phyloP scores from a whole-genome alignment of 2,888 invertebrate genomes.

The Agrotis puta region DNA sequence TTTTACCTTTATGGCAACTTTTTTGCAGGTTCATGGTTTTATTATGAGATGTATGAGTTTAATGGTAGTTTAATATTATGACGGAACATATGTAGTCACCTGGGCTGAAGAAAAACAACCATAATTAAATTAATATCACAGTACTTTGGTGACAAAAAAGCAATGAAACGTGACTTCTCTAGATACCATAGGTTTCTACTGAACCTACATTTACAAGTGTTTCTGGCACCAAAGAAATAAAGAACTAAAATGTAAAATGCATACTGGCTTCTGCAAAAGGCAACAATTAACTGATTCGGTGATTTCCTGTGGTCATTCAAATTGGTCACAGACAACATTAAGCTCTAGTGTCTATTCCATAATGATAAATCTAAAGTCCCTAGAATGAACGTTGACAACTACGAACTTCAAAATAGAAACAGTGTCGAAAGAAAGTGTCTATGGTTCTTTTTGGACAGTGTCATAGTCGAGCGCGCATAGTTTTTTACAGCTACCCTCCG shows the following conservation, averaged over 20 bases:
- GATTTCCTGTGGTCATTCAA: too few relatives aligned
- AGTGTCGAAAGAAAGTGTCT: conserved; percentile 55
- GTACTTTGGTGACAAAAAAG: too few relatives aligned
- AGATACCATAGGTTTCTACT: too few relatives aligned
- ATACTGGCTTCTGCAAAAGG: too few relatives aligned
- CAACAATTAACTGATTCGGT: too few relatives aligned
- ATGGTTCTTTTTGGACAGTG: conserved; percentile 65
- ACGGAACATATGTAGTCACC: neutral
- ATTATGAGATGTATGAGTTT: conserved; percentile 4
- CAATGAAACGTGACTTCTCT: too few relatives aligned
- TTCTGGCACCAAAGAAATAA: too few relatives aligned
- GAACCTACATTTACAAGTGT: too few relatives aligned
- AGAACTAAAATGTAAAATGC: too few relatives aligned
- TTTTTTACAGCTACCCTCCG: conserved; percentile 84
- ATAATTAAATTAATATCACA: too few relatives aligned
- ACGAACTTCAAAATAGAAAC: conserved; percentile 53
- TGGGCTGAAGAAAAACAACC: neutral
- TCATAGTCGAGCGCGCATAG: conserved; percentile 80
- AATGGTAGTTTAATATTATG: neutral
- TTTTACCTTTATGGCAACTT: conserved; percentile 6
- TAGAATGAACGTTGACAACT: conserved; percentile 30
- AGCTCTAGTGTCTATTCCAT: neutral
- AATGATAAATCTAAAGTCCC: conserved; percentile 3
- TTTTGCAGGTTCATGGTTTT: neutral
- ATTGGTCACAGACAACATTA: too few relatives aligned